Percentiles rank a stretch among this genome's conserved stretches.
Conservation (phyloP, 2,888 invertebrate genomes). For the Chymomyza fuscimana region DNA sequence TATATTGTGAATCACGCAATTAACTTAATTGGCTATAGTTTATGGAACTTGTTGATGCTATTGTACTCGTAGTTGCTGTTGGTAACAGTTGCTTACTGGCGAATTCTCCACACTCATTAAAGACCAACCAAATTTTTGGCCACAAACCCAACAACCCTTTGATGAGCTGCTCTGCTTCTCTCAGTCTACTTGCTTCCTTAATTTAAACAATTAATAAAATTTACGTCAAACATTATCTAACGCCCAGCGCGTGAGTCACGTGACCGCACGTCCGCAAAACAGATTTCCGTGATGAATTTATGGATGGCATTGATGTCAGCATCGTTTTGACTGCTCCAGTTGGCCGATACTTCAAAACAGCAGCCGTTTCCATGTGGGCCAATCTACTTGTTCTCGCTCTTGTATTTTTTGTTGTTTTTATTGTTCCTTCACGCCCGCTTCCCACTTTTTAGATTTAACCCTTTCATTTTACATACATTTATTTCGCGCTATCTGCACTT, state of each 20-base stretch:
- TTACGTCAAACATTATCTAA: slow-evolving; percentile 68
- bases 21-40: slow-evolving; percentile 70
- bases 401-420: slow-evolving; percentile 37
- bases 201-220: slow-evolving; percentile 70
- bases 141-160: slow-evolving; percentile 39
- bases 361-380: slow-evolving; percentile 38
- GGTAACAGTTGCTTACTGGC: slow-evolving; percentile 35
- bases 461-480: slow-evolving; percentile 39
- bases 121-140: slow-evolving; percentile 13
- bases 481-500: slow-evolving; percentile 49
- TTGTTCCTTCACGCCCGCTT: slow-evolving; percentile 70
- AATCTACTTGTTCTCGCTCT: slow-evolving; percentile 19
- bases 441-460: slow-evolving; percentile 48
- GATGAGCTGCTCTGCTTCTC: slow-evolving; percentile 6
- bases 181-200: slow-evolving; percentile 40
- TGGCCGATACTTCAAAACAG: slow-evolving; percentile 53
- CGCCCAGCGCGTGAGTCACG: slow-evolving; percentile 53
- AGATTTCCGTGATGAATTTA: slow-evolving; percentile 75
- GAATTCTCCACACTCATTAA: slow-evolving; percentile 32
- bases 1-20: slow-evolving; percentile 64
- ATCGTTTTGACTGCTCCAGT: slow-evolving; percentile 10
- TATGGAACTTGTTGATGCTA: slow-evolving; percentile 24
- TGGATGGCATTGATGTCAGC: slow-evolving; percentile 71
- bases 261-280: slow-evolving; percentile 70
- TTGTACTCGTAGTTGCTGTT: neutral